Evolutionary conservation across 2,797 vertebrate genomes (phyloP).

Genomic region (Australoheros facetus): DNA sequence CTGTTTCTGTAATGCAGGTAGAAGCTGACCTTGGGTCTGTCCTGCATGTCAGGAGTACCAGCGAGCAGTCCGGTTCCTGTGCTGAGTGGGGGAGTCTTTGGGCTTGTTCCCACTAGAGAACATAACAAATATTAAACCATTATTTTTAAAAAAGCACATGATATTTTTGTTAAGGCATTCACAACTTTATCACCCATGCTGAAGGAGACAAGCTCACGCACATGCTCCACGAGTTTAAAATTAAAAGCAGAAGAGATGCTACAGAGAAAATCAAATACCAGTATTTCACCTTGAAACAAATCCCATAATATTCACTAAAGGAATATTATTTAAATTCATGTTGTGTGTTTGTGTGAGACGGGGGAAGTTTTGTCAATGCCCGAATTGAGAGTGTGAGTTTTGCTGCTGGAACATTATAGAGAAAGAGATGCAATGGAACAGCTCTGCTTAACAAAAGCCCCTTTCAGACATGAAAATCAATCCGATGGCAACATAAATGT

Average conservation of each 20-base stretch:
- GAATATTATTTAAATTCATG: slow-evolving; percentile 1
- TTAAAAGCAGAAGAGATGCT: not conserved
- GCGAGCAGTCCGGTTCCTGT: slow-evolving; percentile 73
- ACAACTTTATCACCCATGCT: not conserved
- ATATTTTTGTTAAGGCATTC: not conserved
- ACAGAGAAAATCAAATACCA: slow-evolving; percentile 17
- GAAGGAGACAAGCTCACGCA: not conserved
- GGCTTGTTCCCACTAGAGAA: slow-evolving; percentile 85
- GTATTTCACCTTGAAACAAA: slow-evolving; percentile 20
- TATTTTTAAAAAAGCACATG: slow-evolving; percentile 4
- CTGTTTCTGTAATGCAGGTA: not conserved
- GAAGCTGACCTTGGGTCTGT: slow-evolving; percentile 83
- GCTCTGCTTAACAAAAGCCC: slow-evolving; percentile 2
- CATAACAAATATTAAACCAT: slow-evolving; percentile 5
- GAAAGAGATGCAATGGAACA: not conserved
- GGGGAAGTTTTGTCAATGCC: slow-evolving; percentile 12
- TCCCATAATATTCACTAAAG: not conserved
- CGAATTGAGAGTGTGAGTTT: not conserved
- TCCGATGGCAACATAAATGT: not conserved
- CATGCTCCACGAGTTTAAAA: slow-evolving; percentile 9
- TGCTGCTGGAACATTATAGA: not conserved
- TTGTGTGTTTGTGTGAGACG: not conserved
- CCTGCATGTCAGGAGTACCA: slow-evolving; percentile 80
- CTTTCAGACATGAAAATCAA: not conserved
- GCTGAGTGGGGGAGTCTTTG: slow-evolving; percentile 81